These are phyloP conservation scores for Melopsittacus undulatus DNA, from an alignment of 2,797 vertebrate genomes.

Conservation along the genomic window DNA sequence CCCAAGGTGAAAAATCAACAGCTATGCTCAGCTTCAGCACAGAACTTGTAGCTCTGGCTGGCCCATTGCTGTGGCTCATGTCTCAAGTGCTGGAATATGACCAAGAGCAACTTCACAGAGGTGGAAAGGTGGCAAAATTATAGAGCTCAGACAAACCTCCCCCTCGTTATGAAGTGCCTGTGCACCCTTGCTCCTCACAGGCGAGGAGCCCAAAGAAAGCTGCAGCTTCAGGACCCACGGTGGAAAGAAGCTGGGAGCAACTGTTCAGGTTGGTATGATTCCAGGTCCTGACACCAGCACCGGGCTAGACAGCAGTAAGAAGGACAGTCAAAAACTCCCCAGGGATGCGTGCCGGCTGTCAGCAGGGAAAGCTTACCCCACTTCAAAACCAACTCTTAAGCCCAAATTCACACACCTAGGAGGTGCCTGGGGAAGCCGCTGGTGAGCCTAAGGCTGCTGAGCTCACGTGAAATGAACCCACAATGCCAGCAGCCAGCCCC, in stretches of 20 bases:
- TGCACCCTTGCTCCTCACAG: background rate
- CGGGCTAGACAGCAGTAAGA: background rate
- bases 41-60: background rate
- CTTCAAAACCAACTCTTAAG: background rate
- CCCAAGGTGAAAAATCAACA: background rate
- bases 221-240: no score
- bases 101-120: background rate
- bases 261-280: background rate
- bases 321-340: background rate
- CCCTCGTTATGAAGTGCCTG: background rate
- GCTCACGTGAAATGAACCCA: rapidly evolving
- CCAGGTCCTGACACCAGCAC: background rate
- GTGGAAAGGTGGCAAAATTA: background rate
- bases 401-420: background rate
- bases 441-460: background rate
- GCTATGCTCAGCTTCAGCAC: background rate
- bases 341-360: background rate
- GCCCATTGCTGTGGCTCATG: background rate
- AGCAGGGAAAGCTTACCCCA: background rate
- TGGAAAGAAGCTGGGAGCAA: no score
- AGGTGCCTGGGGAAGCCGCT: background rate
- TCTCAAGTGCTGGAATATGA: background rate
- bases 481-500: background rate
- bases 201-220: background rate
- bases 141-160: background rate